Evolutionary conservation across 2,888 invertebrate genomes (phyloP), one percentile per base, ranked within the genome.

Genomic region (Biston betularia): DNA sequence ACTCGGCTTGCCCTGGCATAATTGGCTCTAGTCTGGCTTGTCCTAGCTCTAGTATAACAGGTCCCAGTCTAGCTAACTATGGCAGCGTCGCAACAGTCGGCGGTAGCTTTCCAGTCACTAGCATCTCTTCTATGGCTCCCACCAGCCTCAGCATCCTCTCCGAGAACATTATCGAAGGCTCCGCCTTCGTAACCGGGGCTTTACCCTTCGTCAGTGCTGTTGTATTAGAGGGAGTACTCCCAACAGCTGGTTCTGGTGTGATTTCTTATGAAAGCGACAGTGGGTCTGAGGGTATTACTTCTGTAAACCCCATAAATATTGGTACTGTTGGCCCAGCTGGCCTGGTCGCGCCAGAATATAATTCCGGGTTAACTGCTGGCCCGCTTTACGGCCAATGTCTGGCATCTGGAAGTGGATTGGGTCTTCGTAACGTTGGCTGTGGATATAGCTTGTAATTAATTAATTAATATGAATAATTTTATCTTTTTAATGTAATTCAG

Each of bases 121-220:
- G 65, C 60, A 58, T 38, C 33, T 73, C 73, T 11, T 61, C 70
- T 1, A 6, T 67, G 7, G 49, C 67, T 5, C 72, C 72, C 10
- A 56, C 54, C 0, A 72, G 72, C 10, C 42, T 74, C 8, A 55
- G 59, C 9, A 59, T 74, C 10, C 12, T 62, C 9, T 74, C 74
- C 12, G 74, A 74, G 53, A 74, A 74, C 57, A 34, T 61, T 1
- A 68, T 67, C 46, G 72, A 74, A 57, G 74, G 72, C 9, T 40
- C 61, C 9, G 24, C 72, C 8, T n/a, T 54, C 4, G 69, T 69
- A 0, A 67, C 59, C 14, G 70, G 74, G 12, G 65, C 62, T 12
- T 50, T 74, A 14, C 72, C 72, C 0, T 74, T 74, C 65, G 40
- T 72, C 1, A 65, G 72, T 24, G 64, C 69, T 3, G 69, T 70